These are phyloP conservation scores for Ptilonorhynchus violaceus DNA, from an alignment of 2,113 vertebrate genomes.

Conservation along the genomic window DNA sequence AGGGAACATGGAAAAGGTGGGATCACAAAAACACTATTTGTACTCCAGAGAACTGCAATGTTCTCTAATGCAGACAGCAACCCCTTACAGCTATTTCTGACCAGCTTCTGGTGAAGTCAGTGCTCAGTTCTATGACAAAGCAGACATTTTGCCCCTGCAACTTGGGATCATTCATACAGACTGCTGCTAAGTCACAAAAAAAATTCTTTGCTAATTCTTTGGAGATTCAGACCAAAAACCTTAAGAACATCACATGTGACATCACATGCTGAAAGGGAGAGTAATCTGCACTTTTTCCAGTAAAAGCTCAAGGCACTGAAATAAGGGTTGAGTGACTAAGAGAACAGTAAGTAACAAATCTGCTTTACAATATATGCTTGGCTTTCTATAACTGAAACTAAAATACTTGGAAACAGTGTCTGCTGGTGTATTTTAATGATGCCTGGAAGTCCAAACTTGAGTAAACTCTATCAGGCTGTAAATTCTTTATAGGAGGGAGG, in stretches of 20 bases:
- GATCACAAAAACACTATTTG: not conserved
- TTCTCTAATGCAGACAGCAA: not conserved
- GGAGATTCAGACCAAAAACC: not conserved
- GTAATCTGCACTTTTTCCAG: not conserved
- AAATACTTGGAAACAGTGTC: not conserved
- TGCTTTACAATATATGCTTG: not conserved
- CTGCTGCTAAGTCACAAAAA: not conserved
- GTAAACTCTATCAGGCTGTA: not conserved
- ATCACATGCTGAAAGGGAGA: not conserved
- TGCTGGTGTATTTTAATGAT: not conserved
- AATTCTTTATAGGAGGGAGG: not conserved
- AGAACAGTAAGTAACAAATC: not conserved
- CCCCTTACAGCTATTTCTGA: not conserved
- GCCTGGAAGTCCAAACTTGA: not conserved
- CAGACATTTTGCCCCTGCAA: not conserved
- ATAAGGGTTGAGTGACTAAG: not conserved
- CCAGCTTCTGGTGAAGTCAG: not conserved
- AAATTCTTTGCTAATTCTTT: not conserved
- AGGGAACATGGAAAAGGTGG: not conserved
- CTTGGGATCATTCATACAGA: fast-evolving
- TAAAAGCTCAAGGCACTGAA: not conserved
- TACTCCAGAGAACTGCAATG: not conserved
- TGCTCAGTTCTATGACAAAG: not conserved
- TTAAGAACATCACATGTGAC: not conserved
- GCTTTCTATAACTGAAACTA: not conserved